Base-by-base conservation (phyloP, 1,140 invertebrate genomes). In the Bombus vancouverensis region DNA sequence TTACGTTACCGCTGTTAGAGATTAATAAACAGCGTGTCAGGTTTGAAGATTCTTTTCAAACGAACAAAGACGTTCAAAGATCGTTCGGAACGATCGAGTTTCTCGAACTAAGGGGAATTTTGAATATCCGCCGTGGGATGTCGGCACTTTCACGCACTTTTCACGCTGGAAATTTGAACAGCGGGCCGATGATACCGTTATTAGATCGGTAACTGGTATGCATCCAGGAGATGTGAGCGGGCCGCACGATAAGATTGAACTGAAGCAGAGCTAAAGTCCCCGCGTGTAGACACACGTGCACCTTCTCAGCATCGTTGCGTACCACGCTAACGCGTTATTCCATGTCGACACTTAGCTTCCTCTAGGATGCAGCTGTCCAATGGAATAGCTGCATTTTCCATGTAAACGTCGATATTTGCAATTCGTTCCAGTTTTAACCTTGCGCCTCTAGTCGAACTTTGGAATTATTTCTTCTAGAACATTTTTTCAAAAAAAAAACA, bases 241-340 rank as follows among this genome's bases (percentile, higher is more conserved):
- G 76, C 59, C 81, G 79, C 75, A 18, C 81, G 85, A 89, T 89
- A 87, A 87, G 86, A 87, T 87, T 85, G 71, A 71, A 86, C 86
- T 87, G 86, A 84, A 88, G 83, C 83, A 81, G 72, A 84, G 53
- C 34, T 68, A 73, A 53, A 72, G 37, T 37, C 34, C 13, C 37
- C 57, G 39, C 62, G 65, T 82, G 57, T 57, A 77, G 25, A 84
- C 4, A 73, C 57, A 62, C 79, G 83, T 81, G 78, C 71, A 85
- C 78, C 42, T 81, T 74, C 83, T n/a, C 83, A 22, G 57, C n/a
- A 74, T 68, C 71, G 57, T 68, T 44, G 44, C 34, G 28, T 65
- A 37, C 44, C 34, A 47, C 44, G 39, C 28, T 83, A 76, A 47
- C 57, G 78, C 34, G 44, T 81, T 57, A 71, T 59, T 44, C n/a